Evolutionary conservation across 2,888 invertebrate genomes (phyloP), one percentile per base, ranked within the genome.

Genomic region (Synanthedon formicaeformis): DNA sequence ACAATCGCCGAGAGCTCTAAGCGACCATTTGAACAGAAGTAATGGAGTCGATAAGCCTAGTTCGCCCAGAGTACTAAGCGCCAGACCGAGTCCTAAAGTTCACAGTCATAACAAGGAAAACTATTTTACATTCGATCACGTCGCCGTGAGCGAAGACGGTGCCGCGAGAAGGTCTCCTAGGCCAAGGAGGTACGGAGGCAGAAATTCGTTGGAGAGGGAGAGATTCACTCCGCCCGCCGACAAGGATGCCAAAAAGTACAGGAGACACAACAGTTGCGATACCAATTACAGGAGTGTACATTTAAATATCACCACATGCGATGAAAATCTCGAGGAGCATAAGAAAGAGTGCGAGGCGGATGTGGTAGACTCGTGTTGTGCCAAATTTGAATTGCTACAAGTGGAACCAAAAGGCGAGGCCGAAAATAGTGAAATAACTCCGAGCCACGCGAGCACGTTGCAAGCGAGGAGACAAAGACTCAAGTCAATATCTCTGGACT

Each of bases 401-500:
- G 70, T 84, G 1, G 77, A 81, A 51, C 58, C 65, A 34, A 75
- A 69, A 52, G 53, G 58, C 6, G 73, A 75, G 50, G 52, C 52
- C 34, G 78, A 82, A 13, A 78, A 72, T 55, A 61, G 68, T 40
- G 82, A 81, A 57, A 52, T 80, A 34, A 65, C 62, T 2, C 74
- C 76, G 2, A 66, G 61, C 48, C 67, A 76, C 10, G 65, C 74
- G 23, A 79, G 71, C 56, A 70, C 81, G 0, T 87, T 82, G 1
- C 82, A 85, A 54, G 78, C 79, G 11, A 75, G 89, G 60, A 68
- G 89, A 55, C 88, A 89, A 58, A 73, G 89, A 52, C 67, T 89
- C 10, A 89, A 89, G 65, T 89, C 89, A 1, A 89, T 89, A 61
- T 89, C 89, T 1, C 60, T 89, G 48, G 89, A 89, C 64, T 89